Conservation (phyloP, 2,888 invertebrate genomes). For the Stenoptilia bipunctidactyla region DNA sequence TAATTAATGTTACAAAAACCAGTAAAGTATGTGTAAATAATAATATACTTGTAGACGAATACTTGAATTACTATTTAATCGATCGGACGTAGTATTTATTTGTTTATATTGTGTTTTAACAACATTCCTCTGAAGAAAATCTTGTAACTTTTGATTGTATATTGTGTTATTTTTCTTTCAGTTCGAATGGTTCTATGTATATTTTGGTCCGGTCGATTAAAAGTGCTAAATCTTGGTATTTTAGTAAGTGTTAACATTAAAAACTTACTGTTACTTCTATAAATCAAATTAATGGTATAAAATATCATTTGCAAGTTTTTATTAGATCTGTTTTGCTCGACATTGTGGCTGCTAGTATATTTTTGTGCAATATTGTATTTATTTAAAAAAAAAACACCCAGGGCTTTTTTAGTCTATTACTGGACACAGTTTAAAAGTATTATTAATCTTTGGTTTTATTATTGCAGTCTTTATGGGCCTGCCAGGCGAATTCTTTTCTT, state of each 20-base stretch:
- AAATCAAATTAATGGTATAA: conserved; percentile 50
- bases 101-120: too few species aligned
- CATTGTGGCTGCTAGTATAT: conserved; percentile 25
- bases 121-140: too few species aligned
- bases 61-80: too few species aligned
- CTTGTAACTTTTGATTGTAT: neutral
- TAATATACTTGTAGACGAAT: too few species aligned
- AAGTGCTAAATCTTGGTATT: conserved; percentile 12
- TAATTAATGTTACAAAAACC: too few species aligned
- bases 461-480: conserved; percentile 17
- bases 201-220: conserved; percentile 8
- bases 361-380: conserved; percentile 40
- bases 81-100: too few species aligned
- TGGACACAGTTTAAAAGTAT: too few species aligned
- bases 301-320: conserved; percentile 46
- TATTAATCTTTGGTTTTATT: neutral
- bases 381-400: conserved; percentile 11
- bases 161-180: conserved; percentile 4
- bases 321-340: conserved; percentile 34
- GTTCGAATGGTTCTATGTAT: neutral
- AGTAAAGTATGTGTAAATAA: too few species aligned
- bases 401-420: neutral
- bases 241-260: too few species aligned
- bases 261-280: neutral
- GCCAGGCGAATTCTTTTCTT: conserved; percentile 17